These are phyloP conservation scores for Syrrhaptes paradoxus DNA, from an alignment of 2,113 vertebrate species.

Conservation along the genomic window DNA sequence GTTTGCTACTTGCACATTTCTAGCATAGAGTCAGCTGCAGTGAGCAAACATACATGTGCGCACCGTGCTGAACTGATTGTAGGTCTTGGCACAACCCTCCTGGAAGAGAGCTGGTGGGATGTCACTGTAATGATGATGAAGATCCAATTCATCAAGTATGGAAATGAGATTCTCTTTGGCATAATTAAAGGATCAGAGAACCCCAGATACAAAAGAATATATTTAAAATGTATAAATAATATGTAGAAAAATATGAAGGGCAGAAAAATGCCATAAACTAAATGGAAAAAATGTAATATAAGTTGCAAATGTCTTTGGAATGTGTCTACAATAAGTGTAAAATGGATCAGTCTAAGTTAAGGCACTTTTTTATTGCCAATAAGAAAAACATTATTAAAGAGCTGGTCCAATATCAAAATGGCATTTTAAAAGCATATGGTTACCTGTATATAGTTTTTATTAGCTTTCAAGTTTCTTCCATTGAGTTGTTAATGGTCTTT, in stretches of 20 bases:
- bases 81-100: neutral
- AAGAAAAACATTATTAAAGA: conserved; percentile 70
- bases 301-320: conserved; percentile 64
- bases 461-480: conserved; percentile 74
- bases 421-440: conserved; percentile 61
- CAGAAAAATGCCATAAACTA: conserved; percentile 58
- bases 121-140: conserved; percentile 31
- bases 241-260: conserved; percentile 47
- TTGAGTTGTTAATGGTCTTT: conserved; percentile 68
- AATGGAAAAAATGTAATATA: conserved; percentile 60
- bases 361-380: conserved; percentile 60
- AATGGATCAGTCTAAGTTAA: conserved; percentile 57
- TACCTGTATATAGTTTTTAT: conserved; percentile 64
- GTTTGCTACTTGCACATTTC: neutral
- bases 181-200: conserved; percentile 35
- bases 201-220: conserved; percentile 24
- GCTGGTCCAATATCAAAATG: conserved; percentile 68
- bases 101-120: conserved; percentile 41
- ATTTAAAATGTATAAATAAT: conserved; percentile 53
- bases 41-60: neutral
- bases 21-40: neutral
- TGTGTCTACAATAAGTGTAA: conserved; percentile 57
- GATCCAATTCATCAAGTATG: conserved; percentile 16
- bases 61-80: neutral
- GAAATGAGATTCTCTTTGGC: conserved; percentile 18